Evolutionary conservation across 2,113 vertebrate species (phyloP).

Genomic region (Oryzias javanicus): DNA sequence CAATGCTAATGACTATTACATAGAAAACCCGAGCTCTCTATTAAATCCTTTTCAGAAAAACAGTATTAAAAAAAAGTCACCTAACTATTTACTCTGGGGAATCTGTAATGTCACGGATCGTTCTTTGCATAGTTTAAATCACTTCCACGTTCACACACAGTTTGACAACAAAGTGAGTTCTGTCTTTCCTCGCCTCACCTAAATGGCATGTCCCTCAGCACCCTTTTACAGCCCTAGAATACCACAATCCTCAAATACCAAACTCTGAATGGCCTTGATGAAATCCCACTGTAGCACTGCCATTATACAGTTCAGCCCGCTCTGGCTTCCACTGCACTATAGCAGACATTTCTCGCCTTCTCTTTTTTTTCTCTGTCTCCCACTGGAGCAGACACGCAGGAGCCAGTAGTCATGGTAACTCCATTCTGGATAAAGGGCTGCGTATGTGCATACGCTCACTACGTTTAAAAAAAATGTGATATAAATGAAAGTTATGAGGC

Average conservation of each 20-base stretch:
- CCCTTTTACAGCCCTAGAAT: conserved; percentile 31
- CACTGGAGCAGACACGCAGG: conserved; percentile 60
- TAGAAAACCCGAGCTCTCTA: no score
- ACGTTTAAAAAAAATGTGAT: conserved; percentile 54
- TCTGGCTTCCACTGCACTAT: conserved; percentile 30
- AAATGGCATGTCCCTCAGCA: conserved; percentile 49
- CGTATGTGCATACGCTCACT: conserved; percentile 32
- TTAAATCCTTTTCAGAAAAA: no score
- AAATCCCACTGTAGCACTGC: conserved; percentile 59
- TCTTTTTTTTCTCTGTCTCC: conserved; percentile 25
- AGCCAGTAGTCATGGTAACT: conserved; percentile 75
- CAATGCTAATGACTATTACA: no score
- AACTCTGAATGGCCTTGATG: conserved; percentile 72
- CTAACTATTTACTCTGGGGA: background rate
- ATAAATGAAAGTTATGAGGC: conserved; percentile 37
- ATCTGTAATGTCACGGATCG: conserved; percentile 15
- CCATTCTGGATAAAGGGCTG: conserved; percentile 65
- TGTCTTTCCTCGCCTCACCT: conserved; percentile 13
- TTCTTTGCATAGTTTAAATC: conserved; percentile 24
- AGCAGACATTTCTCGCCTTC: conserved; percentile 40
- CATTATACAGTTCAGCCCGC: conserved; percentile 62
- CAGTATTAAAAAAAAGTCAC: background rate
- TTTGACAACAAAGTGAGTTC: conserved; percentile 29
- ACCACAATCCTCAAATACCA: conserved; percentile 49
- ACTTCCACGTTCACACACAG: conserved; percentile 3